A percentile compares a stretch with the other conserved stretches of the same genome.
Evolutionary conservation across 2,888 invertebrate species (phyloP).

Genomic region (Lasius platythorax): DNA sequence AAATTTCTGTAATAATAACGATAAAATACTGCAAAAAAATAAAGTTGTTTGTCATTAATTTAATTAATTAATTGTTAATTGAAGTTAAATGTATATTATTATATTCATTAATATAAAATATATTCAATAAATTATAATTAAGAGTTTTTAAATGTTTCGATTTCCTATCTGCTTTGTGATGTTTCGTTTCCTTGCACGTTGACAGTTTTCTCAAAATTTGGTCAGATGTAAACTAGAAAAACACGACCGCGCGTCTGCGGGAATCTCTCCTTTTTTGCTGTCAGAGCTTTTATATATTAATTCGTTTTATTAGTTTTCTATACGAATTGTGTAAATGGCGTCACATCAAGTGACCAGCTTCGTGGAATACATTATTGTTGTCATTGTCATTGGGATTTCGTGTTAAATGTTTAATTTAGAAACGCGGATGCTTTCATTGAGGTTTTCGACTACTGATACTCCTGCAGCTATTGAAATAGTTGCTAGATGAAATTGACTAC

Average conservation of each 20-base stretch:
- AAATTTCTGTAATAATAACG: background rate
- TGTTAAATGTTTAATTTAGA: background rate
- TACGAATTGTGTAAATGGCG: background rate
- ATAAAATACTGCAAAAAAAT: background rate
- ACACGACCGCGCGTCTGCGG: background rate
- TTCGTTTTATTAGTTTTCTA: background rate
- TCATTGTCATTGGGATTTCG: background rate
- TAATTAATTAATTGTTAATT: background rate
- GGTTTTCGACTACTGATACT: background rate
- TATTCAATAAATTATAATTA: background rate
- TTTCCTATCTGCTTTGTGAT: background rate
- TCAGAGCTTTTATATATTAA: background rate
- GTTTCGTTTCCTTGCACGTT: background rate
- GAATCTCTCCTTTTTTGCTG: background rate
- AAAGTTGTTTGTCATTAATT: constrained; percentile 1
- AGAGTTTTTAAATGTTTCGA: background rate
- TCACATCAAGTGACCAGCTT: background rate
- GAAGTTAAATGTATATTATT: background rate
- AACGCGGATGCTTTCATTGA: background rate
- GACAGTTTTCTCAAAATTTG: background rate
- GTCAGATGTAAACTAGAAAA: background rate
- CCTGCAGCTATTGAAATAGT: background rate
- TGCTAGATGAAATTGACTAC: background rate
- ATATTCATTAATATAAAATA: constrained; percentile 6
- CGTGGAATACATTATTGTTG: background rate